A percentile compares a stretch with the other conserved stretches of the same genome.
Evolutionary conservation across 2,797 vertebrate species (phyloP).

Genomic region (Rhadinocentrus ornatus): DNA sequence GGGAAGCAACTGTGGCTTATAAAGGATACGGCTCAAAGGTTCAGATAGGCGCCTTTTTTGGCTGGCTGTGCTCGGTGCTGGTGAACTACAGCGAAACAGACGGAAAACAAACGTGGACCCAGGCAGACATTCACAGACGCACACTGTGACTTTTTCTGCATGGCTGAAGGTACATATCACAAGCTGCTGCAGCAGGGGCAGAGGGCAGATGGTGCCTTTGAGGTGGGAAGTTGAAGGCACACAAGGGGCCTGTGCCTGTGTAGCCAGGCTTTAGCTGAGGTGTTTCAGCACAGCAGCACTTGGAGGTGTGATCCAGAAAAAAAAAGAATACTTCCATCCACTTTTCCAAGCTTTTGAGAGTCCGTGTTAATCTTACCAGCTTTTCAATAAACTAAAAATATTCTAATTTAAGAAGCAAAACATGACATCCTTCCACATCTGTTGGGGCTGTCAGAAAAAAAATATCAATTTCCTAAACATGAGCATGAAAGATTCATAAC

Average conservation of each 20-base stretch:
- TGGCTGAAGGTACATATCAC: constrained; percentile 57
- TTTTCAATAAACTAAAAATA: not conserved
- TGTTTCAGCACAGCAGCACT: constrained; percentile 28
- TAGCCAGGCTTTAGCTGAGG: constrained; percentile 22
- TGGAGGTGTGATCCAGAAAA: constrained; percentile 9
- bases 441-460: not conserved
- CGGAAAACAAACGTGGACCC: constrained; percentile 60
- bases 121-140: constrained; percentile 58
- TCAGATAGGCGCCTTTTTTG: constrained; percentile 29
- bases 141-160: constrained; percentile 73
- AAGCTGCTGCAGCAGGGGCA: constrained; percentile 61
- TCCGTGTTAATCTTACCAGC: not conserved
- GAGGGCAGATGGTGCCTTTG: constrained; percentile 74
- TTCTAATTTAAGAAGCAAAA: not conserved
- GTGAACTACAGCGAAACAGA: constrained; percentile 61
- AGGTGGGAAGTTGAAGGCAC: constrained; percentile 64
- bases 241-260: constrained; percentile 32
- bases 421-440: not conserved
- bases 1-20: constrained; percentile 7
- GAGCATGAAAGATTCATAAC: constrained; percentile 12
- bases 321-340: not conserved
- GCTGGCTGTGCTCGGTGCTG: constrained; percentile 11
- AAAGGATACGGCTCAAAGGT: constrained; percentile 24
- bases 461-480: not conserved
- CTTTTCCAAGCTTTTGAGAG: not conserved